Evolutionary conservation across 2,113 vertebrate genomes (phyloP).

Genomic region (Delphinapterus leucas): DNA sequence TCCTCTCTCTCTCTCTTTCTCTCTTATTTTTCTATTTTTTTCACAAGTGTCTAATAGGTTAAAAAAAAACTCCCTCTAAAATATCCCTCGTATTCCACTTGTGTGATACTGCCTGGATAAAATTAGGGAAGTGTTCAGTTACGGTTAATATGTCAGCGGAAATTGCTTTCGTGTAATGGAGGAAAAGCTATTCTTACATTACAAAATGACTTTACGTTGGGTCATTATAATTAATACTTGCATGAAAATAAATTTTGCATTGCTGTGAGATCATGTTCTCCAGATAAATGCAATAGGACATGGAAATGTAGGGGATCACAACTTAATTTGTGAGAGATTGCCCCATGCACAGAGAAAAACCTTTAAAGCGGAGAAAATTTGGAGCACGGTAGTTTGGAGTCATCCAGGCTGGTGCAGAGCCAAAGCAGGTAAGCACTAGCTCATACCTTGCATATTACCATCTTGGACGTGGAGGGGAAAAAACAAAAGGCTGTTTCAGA

Average conservation of each 20-base stretch:
- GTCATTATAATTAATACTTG: not conserved
- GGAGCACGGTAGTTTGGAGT: not conserved
- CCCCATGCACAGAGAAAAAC: not conserved
- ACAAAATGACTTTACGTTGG: not conserved
- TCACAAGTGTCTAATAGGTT: not conserved
- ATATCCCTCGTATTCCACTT: not conserved
- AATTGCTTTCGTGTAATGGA: conserved; percentile 1
- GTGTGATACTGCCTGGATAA: not conserved
- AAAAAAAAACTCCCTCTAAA: not conserved
- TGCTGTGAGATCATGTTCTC: not conserved
- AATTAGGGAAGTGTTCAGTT: not conserved
- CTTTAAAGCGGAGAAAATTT: not conserved
- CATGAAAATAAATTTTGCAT: not conserved
- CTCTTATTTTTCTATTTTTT: not conserved
- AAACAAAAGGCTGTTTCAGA: not conserved
- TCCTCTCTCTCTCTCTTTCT: too few relatives aligned
- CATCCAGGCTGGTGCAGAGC: not conserved
- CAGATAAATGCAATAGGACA: not conserved
- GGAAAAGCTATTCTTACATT: not conserved
- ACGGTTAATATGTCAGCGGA: conserved; percentile 17
- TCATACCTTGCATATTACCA: not conserved
- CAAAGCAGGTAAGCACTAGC: not conserved
- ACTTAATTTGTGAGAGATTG: not conserved
- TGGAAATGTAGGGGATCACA: not conserved
- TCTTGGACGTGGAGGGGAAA: not conserved